A percentile compares a stretch with the other conserved stretches of the same genome.
Evolutionary conservation across 2,888 invertebrate genomes (phyloP).

Genomic region (Tineola bisselliella): DNA sequence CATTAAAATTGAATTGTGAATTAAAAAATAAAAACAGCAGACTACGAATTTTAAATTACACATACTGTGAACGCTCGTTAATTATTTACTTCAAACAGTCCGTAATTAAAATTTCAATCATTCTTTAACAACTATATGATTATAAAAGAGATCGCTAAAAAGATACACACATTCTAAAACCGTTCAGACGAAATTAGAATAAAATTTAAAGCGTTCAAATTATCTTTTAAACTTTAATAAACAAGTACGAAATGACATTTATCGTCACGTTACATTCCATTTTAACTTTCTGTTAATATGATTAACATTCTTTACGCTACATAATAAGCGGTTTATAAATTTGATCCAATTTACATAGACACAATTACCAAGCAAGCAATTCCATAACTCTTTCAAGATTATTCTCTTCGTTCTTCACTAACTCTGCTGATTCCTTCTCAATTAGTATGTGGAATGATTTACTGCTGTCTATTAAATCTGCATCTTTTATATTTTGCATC

Average conservation of each 20-base stretch:
- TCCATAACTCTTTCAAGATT: too few species aligned
- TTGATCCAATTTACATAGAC: conserved; percentile 53
- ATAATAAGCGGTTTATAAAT: conserved; percentile 38
- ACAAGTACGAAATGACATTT: conserved; percentile 10
- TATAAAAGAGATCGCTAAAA: not conserved
- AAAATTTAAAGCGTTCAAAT: not conserved
- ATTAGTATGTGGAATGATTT: too few species aligned
- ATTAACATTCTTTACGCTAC: conserved; percentile 30
- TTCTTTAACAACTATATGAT: not conserved
- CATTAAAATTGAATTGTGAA: not conserved
- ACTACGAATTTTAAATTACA: not conserved
- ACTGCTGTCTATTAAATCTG: too few species aligned
- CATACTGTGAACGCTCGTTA: not conserved
- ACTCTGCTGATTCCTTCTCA: too few species aligned
- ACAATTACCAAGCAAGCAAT: conserved; percentile 49
- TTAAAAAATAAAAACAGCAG: not conserved
- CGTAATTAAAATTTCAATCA: conserved; percentile 4
- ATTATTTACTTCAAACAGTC: not conserved
- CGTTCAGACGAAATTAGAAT: not conserved
- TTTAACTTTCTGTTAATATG: not conserved
- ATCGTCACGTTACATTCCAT: conserved; percentile 6
- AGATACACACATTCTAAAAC: not conserved
- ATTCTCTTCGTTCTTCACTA: too few species aligned
- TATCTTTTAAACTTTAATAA: not conserved
- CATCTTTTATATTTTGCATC: too few species aligned